Evolutionary conservation across 2,888 invertebrate species (phyloP), one percentile per base, ranked within the genome.

Genomic region (Athetis lepigone): DNA sequence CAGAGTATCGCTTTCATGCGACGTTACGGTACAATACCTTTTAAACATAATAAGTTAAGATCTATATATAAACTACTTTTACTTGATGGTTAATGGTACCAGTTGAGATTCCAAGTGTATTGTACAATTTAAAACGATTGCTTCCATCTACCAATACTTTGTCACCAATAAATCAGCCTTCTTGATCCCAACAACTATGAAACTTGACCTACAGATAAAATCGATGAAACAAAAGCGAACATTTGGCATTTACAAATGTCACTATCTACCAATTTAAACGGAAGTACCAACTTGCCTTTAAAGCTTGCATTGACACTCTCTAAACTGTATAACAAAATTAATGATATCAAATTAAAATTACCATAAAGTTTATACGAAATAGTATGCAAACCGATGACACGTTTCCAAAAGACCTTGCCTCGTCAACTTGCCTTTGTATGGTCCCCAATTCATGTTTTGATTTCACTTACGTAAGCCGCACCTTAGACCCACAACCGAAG

Each of bases 371-470:
- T 64, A 71, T 58, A 47, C 55, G 46, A 79, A 71, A 71, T 45
- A 57, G 42, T 58, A 72, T 77, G 76, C 65, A 79, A 81, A 76
- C 61, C 68, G 51, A 39, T 5, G 27, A 11, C 23, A 11, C 23
- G 61, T 76, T 75, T 67, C 71, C 59, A 69, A 70, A 66, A 62
- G 75, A 70, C 75, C 75, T 68, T 54, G 68, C 68, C 62, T 80
- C 76, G 79, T 82, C 83, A 80, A 75, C 65, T 67, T 52, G 18
- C 74, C 55, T 75, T 78, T 80, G 80, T 77, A 79, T 43, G 51
- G 66, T 23, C 52, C 52, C 64, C 29, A 59, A 79, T 82, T 62
- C 67, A 55, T 70, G 74, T 75, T 82, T 77, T 76, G 79, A 79
- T 81, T 80, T 80, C 79, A 76, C 81, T 74, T 71, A 71, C 62